Conservation (phyloP, 2,113 vertebrate species). For the Oryzias javanicus region DNA sequence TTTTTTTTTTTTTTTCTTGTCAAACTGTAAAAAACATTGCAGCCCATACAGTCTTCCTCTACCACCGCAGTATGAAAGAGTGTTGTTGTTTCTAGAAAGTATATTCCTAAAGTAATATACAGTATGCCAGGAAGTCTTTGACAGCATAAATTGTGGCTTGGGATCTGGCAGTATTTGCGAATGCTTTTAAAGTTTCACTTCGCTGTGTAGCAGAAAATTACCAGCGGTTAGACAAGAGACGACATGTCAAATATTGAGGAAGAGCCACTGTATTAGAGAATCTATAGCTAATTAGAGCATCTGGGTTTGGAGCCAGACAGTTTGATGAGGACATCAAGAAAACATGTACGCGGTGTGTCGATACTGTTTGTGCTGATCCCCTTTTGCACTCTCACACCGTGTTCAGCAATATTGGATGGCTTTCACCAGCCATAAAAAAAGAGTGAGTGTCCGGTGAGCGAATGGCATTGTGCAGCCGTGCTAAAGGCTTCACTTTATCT, state of each 20-base stretch:
- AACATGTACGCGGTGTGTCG: conserved; percentile 52
- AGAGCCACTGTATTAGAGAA: conserved; percentile 56
- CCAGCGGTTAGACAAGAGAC: conserved; percentile 60
- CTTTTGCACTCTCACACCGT: conserved; percentile 27
- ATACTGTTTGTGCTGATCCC: conserved; percentile 67
- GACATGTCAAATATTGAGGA: conserved; percentile 63
- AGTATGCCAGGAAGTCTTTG: conserved; percentile 24
- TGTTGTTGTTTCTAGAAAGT: background rate
- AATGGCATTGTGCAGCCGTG: conserved; percentile 7
- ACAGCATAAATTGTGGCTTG: conserved; percentile 34
- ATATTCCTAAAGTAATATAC: conserved; percentile 24
- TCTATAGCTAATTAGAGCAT: conserved; percentile 80
- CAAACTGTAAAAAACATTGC: background rate
- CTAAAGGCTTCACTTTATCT: conserved; percentile 22
- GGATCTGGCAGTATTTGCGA: conserved; percentile 18
- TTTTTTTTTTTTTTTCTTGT: too few relatives aligned
- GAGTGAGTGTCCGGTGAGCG: conserved; percentile 47
- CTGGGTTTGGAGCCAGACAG: conserved; percentile 70
- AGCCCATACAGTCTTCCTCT: background rate
- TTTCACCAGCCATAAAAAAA: conserved; percentile 61
- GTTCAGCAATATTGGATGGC: conserved; percentile 65
- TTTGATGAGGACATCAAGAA: conserved; percentile 73
- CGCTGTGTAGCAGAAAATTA: conserved; percentile 55
- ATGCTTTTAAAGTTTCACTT: conserved; percentile 29
- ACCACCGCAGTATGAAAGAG: background rate